Evolutionary conservation across 1,140 invertebrate genomes (phyloP).

Genomic region (Drosophila lacteicornis): DNA sequence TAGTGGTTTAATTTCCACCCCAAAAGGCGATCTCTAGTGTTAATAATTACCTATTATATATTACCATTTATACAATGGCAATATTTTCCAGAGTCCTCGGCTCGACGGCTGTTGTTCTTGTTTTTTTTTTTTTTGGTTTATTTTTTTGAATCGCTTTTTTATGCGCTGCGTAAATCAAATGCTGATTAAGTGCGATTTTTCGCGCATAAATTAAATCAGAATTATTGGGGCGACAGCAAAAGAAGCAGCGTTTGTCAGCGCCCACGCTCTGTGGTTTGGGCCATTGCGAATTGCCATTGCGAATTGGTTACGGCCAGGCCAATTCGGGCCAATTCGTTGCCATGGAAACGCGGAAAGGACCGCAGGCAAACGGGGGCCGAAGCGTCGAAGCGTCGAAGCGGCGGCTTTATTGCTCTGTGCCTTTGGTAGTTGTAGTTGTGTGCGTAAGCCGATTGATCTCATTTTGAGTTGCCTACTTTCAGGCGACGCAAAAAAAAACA

Average conservation of each 20-base stretch:
- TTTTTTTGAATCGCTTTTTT: slow-evolving; percentile 7
- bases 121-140: not conserved
- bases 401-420: not conserved
- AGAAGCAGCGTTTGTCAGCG: slow-evolving; percentile 32
- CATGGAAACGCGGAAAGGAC: slow-evolving; percentile 21
- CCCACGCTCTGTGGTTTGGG: slow-evolving; percentile 40
- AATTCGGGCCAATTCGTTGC: slow-evolving; percentile 20
- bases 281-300: slow-evolving; percentile 7
- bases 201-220: slow-evolving; percentile 75
- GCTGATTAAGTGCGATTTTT: slow-evolving; percentile 77
- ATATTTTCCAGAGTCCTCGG: too few species aligned
- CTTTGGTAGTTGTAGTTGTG: not conserved
- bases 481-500: not conserved
- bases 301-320: slow-evolving; percentile 30
- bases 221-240: slow-evolving; percentile 56
- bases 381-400: not conserved
- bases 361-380: not conserved
- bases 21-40: not conserved
- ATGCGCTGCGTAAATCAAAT: slow-evolving; percentile 68
- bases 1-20: not conserved
- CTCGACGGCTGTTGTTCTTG: not conserved
- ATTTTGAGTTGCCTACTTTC: slow-evolving; percentile 10
- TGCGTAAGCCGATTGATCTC: slow-evolving; percentile 16
- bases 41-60: slow-evolving; percentile 11
- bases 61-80: slow-evolving; percentile 1